Base-by-base conservation (phyloP, 2,888 invertebrate species). In the Diarsia rubi region DNA sequence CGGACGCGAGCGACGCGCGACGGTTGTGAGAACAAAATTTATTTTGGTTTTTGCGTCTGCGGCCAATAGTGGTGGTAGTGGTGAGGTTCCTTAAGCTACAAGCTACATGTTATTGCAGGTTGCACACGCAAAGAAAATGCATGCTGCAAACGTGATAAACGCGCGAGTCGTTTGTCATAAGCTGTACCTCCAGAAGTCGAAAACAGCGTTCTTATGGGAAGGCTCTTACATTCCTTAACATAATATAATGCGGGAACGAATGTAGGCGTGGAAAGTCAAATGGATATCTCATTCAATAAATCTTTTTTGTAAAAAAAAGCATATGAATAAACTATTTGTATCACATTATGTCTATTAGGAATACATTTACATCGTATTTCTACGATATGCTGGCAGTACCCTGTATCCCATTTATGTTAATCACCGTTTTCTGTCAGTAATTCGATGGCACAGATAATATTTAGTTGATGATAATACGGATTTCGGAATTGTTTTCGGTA, bases 271-370 rank as follows among this genome's bases (percentile, higher is more conserved):
- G 11, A 14, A 59, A n/a, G 52, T 65, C 54, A 57, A 79, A 66
- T 62, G 14, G n/a, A 65, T 69, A 54, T 45, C 60, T n/a, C 21
- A 60, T 69, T 65, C 54, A 69, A 65, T 79, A 79, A 68, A 73
- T 68, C 57, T 59, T 45, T 52, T 67, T 59, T 45, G 57, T 64
- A 52, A 72, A 78, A 57, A 42, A 65, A 49, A 42, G 24, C 44
- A 54, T 54, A 73, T 79, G 52, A 80, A 73, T 68, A 67, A 68
- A 80, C 37, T 64, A 73, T 79, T 79, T 31, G 60, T 80, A 67
- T 73, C 44, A 66, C 31, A 67, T 63, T 80, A 66, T 63, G 19
- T 47, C 54, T 62, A 62, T 79, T 79, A n/a, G 24, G 79, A 45
- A 66, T 62, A 73, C 54, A 80, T 73, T 66, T 12, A 73, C 73